These are phyloP conservation scores for Rosalia funebris DNA, from an alignment of 2,888 invertebrate genomes.

Conservation along the genomic window DNA sequence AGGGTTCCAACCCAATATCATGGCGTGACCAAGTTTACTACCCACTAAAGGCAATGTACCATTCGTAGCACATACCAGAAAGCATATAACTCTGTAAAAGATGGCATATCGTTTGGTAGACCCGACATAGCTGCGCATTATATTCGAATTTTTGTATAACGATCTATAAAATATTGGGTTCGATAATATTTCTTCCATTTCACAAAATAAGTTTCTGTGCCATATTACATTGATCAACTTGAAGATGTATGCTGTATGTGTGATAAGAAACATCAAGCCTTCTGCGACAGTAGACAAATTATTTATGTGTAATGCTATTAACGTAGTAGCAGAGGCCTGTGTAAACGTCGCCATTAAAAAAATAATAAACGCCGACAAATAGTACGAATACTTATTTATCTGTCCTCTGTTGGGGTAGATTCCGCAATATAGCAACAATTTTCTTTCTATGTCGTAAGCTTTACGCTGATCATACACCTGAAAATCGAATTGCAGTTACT, in stretches of 20 bases:
- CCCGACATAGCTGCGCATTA: not conserved
- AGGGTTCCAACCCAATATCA: conserved; percentile 6
- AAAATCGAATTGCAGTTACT: too few relatives aligned
- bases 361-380: not conserved
- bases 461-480: conserved; percentile 4
- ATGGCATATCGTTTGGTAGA: not conserved
- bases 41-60: not conserved
- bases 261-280: not conserved
- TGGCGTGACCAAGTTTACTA: not conserved
- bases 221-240: not conserved
- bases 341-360: not conserved
- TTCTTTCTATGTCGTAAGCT: conserved; percentile 5
- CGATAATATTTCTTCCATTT: conserved; percentile 9
- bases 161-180: not conserved
- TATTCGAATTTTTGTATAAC: not conserved
- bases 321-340: not conserved
- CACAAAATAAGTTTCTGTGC: not conserved
- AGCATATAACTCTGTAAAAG: not conserved
- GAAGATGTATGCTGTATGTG: not conserved
- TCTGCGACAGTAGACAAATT: not conserved
- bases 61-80: not conserved
- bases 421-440: conserved; percentile 11
- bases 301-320: not conserved
- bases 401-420: conserved; percentile 6
- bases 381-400: not conserved